Evolutionary conservation across 2,888 invertebrate genomes (phyloP), one percentile per base, ranked within the genome.

Genomic region (Dicyrtomina minuta): DNA sequence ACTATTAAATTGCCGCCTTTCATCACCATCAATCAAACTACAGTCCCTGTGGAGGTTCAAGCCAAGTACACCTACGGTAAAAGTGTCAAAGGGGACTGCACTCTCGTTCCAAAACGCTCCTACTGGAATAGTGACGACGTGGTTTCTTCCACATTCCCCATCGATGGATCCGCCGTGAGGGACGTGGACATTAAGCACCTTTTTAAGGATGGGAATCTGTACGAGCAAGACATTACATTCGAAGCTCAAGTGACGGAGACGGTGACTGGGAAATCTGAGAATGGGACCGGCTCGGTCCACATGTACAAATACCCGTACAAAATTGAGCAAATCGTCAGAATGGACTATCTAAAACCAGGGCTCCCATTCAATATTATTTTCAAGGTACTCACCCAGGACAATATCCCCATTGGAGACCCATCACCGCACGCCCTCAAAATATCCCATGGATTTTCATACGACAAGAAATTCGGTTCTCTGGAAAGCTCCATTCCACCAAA

Each of bases 171-270:
- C 3, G 61, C 51, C 13, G 41, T 33, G 22, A 55, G 62, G 1
- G 68, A 72, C 26, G 66, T 74, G 51, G 66, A 74, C 26, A 43
- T 72, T 13, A 53, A 60, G 17, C 60, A 59, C 12, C 71, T 72
- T 13, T 44, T 72, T 15, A 49, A 59, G 49, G 46, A 41, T 17
- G 83, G 95, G 66, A 87, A 86, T 39, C 92, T 93, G 61, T 91
- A 88, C 77, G 89, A 90, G 78, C 86, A 93, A 76, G 89, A 89
- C 24, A 87, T 96, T 59, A 87, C 91, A 39, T 87, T 96, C 59
- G 89, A 93, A 80, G 96, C 93, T 0, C 88, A 90, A 5, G 89
- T 96, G 2, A 94, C 95, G 81, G 97, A 97, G 84, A 88, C 88
- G 66, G 85, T 93, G 75, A 96, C 96, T 1, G 87, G 90, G n/a